Percentiles rank a stretch among this genome's conserved stretches.
phyloP scores from a whole-genome alignment of 2,113 vertebrate species.

The Tenebrosternarchus preto region DNA sequence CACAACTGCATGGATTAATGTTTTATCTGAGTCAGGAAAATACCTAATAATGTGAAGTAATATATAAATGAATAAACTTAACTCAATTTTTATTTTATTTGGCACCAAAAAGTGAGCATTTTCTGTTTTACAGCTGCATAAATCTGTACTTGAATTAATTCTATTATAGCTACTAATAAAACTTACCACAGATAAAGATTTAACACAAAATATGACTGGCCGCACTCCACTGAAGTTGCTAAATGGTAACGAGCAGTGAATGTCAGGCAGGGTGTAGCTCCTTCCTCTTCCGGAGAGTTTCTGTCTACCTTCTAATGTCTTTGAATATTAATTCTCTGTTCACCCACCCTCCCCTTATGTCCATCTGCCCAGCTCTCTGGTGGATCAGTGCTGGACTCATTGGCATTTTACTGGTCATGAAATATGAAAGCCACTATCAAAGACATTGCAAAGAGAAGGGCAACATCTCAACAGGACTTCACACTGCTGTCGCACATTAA shows the following conservation, averaged over 20 bases:
- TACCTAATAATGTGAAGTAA: too few species aligned
- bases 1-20: too few species aligned
- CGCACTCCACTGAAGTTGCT: background rate
- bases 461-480: conserved; percentile 59
- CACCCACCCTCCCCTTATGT: conserved; percentile 68
- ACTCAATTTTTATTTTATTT: too few species aligned
- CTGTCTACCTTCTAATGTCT: background rate
- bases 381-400: conserved; percentile 71
- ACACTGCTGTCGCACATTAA: conserved; percentile 58
- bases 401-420: conserved; percentile 75
- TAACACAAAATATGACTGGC: background rate
- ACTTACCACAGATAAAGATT: background rate
- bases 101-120: too few species aligned
- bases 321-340: conserved; percentile 70
- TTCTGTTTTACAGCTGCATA: too few species aligned
- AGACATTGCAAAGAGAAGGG: conserved; percentile 62
- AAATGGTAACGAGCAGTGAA: background rate
- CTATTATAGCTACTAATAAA: too few species aligned
- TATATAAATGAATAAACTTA: too few species aligned
- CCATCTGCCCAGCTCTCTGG: conserved; percentile 63
- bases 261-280: background rate
- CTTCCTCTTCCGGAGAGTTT: conserved; percentile 52
- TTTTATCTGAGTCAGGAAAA: too few species aligned
- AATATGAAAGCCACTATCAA: conserved; percentile 76
- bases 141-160: too few species aligned